Percentiles rank a stretch among this genome's conserved stretches.
phyloP scores from a whole-genome alignment of 1,140 invertebrate genomes.

The Muscidifurax raptorellus region DNA sequence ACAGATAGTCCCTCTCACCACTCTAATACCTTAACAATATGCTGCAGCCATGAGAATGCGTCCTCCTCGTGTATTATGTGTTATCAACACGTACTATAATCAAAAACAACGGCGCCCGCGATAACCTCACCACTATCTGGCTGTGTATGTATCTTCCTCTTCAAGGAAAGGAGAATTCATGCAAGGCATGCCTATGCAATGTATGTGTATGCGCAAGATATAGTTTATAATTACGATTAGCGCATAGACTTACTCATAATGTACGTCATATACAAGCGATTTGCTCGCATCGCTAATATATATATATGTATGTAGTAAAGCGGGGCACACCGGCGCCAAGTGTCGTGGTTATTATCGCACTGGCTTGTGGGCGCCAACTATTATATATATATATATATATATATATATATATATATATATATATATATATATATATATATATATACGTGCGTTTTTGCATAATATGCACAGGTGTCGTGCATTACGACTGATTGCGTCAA shows the following conservation, averaged over 20 bases:
- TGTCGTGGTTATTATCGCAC: slow-evolving; percentile 14
- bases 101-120: slow-evolving; percentile 11
- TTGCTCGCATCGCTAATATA: neutral
- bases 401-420: too few species aligned
- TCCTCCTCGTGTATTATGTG: too few species aligned
- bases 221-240: slow-evolving; percentile 31
- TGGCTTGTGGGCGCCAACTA: neutral
- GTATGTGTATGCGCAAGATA: neutral
- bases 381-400: too few species aligned
- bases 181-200: slow-evolving; percentile 31
- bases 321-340: slow-evolving; percentile 40
- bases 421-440: too few species aligned
- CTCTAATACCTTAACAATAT: too few species aligned
- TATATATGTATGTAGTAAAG: slow-evolving; percentile 1
- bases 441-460: too few species aligned
- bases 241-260: neutral
- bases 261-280: slow-evolving; percentile 31
- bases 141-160: slow-evolving; percentile 1
- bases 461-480: too few species aligned
- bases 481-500: too few species aligned
- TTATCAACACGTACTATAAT: too few species aligned
- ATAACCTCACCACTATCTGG: slow-evolving; percentile 9
- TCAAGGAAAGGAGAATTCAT: slow-evolving; percentile 42
- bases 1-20: too few species aligned
- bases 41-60: too few species aligned